Evolutionary conservation across 2,888 invertebrate species (phyloP).

Genomic region (Pycnomerus fuliginosus): DNA sequence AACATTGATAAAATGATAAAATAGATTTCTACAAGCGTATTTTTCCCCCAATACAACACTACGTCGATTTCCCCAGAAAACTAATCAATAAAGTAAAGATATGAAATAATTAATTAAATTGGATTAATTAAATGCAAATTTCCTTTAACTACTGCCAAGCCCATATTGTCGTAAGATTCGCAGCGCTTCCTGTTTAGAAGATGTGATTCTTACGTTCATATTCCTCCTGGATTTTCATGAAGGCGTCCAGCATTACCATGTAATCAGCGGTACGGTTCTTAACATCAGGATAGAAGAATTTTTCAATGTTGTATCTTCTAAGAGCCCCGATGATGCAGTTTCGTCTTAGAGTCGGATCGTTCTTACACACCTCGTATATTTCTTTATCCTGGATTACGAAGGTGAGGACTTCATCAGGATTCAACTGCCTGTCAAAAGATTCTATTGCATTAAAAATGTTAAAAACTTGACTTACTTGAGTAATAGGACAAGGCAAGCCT

Average conservation of each 20-base stretch:
- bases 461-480: conserved; percentile 2
- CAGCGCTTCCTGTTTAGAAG: no score
- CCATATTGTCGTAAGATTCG: no score
- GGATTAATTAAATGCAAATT: no score
- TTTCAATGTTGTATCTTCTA: neutral
- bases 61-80: no score
- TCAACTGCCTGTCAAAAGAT: neutral
- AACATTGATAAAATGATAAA: no score
- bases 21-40: no score
- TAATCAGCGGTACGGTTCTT: neutral
- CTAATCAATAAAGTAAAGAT: no score
- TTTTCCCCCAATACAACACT: no score
- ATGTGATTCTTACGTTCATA: no score
- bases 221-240: neutral
- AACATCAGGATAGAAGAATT: neutral
- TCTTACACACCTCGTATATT: neutral
- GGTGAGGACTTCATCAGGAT: neutral
- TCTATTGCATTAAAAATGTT: no score
- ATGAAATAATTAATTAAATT: no score
- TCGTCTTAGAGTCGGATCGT: neutral
- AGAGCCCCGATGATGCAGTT: neutral
- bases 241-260: neutral
- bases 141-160: no score
- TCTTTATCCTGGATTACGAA: neutral
- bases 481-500: neutral